phyloP scores from a whole-genome alignment of 1,140 invertebrate species.

The Dolichoris vasculosae region DNA sequence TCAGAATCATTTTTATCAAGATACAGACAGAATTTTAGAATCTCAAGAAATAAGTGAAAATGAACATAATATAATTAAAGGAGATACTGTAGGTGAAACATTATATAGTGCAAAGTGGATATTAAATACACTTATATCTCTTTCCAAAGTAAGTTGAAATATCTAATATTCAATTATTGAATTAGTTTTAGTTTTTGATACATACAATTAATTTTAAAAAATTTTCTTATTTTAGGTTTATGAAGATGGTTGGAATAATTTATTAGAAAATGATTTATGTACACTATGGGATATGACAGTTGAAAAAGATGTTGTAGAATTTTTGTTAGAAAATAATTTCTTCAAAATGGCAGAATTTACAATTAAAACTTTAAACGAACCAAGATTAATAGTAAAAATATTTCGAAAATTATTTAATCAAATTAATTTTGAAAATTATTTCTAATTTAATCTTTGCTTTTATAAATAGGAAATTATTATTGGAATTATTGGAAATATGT shows the following conservation, averaged over 20 bases:
- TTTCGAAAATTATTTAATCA: constrained; percentile 9
- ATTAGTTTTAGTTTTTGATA: constrained; percentile 36
- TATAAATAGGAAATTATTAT: constrained; percentile 79
- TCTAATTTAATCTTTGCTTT: constrained; percentile 11
- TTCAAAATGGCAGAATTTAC: constrained; percentile 75
- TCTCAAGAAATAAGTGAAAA: constrained; percentile 68
- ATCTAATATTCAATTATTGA: not conserved
- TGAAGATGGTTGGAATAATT: constrained; percentile 73
- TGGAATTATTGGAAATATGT: constrained; percentile 84
- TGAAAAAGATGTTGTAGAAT: constrained; percentile 81
- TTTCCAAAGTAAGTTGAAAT: constrained; percentile 67
- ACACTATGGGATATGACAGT: constrained; percentile 86
- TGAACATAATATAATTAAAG: constrained; percentile 77
- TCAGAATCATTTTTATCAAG: not conserved
- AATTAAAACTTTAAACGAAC: constrained; percentile 71
- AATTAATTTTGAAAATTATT: not conserved
- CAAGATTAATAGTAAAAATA: constrained; percentile 74
- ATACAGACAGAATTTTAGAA: constrained; percentile 56
- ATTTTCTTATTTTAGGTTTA: constrained; percentile 59
- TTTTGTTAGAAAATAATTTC: constrained; percentile 79
- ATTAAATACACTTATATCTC: constrained; percentile 77
- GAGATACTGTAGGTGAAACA: constrained; percentile 84
- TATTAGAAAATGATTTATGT: constrained; percentile 82
- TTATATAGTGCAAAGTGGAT: constrained; percentile 85
- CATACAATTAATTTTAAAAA: constrained; percentile 8